Evolutionary conservation across 2,888 invertebrate genomes (phyloP).

Genomic region (Celastrina argiolus): DNA sequence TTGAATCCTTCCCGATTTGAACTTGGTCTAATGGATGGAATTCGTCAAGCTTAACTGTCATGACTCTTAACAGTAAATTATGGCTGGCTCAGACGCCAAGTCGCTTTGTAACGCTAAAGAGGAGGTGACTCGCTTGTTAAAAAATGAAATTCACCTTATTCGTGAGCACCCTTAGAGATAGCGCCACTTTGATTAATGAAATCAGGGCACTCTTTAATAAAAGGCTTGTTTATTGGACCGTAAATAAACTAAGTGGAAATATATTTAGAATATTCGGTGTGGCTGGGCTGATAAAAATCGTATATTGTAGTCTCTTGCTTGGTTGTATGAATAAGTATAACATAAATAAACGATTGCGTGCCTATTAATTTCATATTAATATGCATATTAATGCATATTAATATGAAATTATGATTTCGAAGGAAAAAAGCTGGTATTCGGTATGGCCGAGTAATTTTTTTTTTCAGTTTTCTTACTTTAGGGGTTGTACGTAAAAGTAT

Average conservation of each 20-base stretch:
- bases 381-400: too few species aligned
- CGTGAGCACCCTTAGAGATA: conserved; percentile 1
- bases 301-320: too few species aligned
- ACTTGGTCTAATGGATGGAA: not conserved
- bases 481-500: too few species aligned
- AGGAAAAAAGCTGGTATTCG: too few species aligned
- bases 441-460: too few species aligned
- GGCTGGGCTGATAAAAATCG: too few species aligned
- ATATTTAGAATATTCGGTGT: not conserved
- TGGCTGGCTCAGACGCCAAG: not conserved
- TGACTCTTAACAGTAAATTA: not conserved
- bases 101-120: not conserved
- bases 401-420: too few species aligned
- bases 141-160: conserved; percentile 6
- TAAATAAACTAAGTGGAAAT: not conserved
- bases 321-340: too few species aligned
- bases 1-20: not conserved
- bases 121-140: not conserved
- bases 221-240: not conserved
- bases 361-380: too few species aligned
- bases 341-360: too few species aligned
- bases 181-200: conserved; percentile 6
- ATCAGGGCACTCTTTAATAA: not conserved
- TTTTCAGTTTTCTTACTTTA: too few species aligned
- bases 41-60: conserved; percentile 9